phyloP scores from a whole-genome alignment of 1,140 invertebrate species.

The Propsilocerus akamusi region DNA sequence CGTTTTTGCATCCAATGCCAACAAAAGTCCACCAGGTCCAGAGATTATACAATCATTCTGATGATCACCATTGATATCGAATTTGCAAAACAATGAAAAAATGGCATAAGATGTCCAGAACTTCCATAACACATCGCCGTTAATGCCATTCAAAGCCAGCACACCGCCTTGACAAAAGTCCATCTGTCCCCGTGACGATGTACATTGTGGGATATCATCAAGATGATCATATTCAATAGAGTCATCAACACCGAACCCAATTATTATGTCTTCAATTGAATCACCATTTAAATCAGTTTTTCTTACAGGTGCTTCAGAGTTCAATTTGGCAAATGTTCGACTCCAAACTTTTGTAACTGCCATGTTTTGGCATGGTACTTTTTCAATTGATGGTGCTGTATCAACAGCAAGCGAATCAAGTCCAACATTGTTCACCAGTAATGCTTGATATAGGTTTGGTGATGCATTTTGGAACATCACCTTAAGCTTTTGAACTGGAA shows the following conservation, averaged over 20 bases:
- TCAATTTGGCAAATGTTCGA: slow-evolving; percentile 48
- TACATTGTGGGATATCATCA: slow-evolving; percentile 16
- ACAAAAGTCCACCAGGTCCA: slow-evolving; percentile 47
- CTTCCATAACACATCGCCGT: slow-evolving; percentile 55
- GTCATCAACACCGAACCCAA: slow-evolving; percentile 62
- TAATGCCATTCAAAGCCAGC: slow-evolving; percentile 51
- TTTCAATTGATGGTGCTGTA: slow-evolving; percentile 16
- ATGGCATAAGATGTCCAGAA: slow-evolving; percentile 55
- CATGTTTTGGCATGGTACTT: slow-evolving; percentile 48
- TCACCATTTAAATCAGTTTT: slow-evolving; percentile 56
- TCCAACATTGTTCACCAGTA: not conserved
- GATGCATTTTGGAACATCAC: slow-evolving; percentile 28
- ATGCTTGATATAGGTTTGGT: not conserved
- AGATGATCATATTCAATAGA: not conserved
- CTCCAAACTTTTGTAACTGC: slow-evolving; percentile 50
- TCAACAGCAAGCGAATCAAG: slow-evolving; percentile 9
- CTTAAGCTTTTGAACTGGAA: slow-evolving; percentile 36
- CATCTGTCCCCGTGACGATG: slow-evolving; percentile 14
- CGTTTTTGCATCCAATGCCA: slow-evolving; percentile 44
- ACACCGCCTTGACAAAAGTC: slow-evolving; percentile 55
- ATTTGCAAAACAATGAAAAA: slow-evolving; percentile 52
- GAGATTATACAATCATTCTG: slow-evolving; percentile 53
- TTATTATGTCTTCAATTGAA: slow-evolving; percentile 50
- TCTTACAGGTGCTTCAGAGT: slow-evolving; percentile 55
- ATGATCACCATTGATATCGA: slow-evolving; percentile 51